Conservation (phyloP, 1,140 invertebrate species). For the Aphis craccivora region DNA sequence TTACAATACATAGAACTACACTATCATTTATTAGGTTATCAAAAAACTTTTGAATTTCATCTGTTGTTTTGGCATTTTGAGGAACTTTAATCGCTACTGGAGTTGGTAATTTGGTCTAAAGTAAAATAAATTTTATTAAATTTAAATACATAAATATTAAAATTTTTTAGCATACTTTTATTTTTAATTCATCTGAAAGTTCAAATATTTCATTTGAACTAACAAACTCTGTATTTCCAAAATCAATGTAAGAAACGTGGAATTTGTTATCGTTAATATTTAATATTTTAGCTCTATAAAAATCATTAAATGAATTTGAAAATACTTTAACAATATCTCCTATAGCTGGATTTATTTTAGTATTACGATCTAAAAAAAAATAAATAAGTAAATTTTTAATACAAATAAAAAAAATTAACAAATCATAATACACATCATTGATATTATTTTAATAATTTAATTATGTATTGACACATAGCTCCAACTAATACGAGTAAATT, state of each 20-base stretch:
- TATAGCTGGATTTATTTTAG: neutral
- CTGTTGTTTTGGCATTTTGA: neutral
- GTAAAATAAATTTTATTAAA: neutral
- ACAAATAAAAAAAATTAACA: neutral
- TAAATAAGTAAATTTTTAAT: neutral
- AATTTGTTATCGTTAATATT: slow-evolving; percentile 7
- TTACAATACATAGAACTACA: slow-evolving; percentile 25
- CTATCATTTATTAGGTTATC: neutral
- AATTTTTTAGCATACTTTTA: neutral
- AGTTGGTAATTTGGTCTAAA: slow-evolving; percentile 2
- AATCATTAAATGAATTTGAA: neutral
- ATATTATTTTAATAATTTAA: neutral
- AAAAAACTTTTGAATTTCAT: neutral
- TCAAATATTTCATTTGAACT: slow-evolving; percentile 5
- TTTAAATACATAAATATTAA: neutral
- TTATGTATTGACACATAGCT: neutral
- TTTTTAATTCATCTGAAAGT: slow-evolving; percentile 35
- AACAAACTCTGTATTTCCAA: slow-evolving; percentile 36
- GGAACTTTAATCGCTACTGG: slow-evolving; percentile 20
- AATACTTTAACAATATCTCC: slow-evolving; percentile 45
- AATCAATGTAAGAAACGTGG: slow-evolving; percentile 49
- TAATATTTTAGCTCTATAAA: slow-evolving; percentile 34
- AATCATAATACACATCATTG: neutral
- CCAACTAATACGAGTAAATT: neutral
- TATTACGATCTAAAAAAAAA: neutral